These are phyloP conservation scores for Gallinago nigripennis DNA, from an alignment of 2,797 vertebrate genomes.

Conservation along the genomic window DNA sequence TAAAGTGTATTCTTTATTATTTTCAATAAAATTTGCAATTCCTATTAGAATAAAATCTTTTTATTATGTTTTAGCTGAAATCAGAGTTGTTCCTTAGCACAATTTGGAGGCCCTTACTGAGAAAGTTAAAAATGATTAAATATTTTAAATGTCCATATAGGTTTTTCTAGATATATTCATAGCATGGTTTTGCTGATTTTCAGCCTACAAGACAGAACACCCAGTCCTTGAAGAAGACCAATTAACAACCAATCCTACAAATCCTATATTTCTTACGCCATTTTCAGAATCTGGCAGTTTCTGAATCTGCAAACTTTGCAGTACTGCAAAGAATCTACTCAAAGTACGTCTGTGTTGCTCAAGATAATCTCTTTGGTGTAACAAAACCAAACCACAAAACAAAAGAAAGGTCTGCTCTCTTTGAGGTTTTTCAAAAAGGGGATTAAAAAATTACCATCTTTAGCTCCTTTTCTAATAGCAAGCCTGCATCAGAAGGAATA, in stretches of 20 bases:
- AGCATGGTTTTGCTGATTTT: not conserved
- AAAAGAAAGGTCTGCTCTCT: not conserved
- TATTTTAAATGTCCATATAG: not conserved
- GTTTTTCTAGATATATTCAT: not conserved
- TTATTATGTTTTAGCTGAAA: not conserved
- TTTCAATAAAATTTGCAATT: not conserved
- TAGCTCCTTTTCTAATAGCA: slow-evolving; percentile 10
- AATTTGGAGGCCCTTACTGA: not conserved
- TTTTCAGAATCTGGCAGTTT: not conserved
- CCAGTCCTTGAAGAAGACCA: not conserved
- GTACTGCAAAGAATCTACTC: not conserved
- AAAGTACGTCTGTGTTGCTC: not conserved
- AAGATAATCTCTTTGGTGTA: slow-evolving; percentile 30
- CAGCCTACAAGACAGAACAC: not conserved
- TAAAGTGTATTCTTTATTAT: not conserved
- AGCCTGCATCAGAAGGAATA: slow-evolving; percentile 15
- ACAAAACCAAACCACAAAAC: not conserved
- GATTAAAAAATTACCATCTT: slow-evolving; percentile 51
- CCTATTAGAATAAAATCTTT: not conserved
- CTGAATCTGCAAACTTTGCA: not conserved
- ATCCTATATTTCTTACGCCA: not conserved
- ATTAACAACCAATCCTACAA: not conserved
- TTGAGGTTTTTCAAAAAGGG: not conserved
- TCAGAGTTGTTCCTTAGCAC: not conserved
- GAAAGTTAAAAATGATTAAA: not conserved